These are phyloP conservation scores for Caloenas nicobarica DNA, from an alignment of 2,113 vertebrate genomes.

Conservation along the genomic window DNA sequence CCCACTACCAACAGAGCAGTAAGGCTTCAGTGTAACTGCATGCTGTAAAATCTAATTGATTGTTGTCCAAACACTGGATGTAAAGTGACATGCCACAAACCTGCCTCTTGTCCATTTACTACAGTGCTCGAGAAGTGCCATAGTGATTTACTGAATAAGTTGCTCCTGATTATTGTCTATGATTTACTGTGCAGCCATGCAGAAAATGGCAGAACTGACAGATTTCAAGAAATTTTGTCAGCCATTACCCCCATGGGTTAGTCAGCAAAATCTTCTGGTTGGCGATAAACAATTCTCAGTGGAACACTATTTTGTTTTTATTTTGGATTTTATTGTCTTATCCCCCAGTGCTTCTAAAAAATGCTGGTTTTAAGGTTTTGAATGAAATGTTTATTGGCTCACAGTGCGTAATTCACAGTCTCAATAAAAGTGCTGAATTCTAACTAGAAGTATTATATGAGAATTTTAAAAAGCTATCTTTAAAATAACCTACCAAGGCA, in stretches of 20 bases:
- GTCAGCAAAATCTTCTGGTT: neutral
- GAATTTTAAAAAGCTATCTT: slow-evolving; percentile 45
- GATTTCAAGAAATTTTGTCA: slow-evolving; percentile 31
- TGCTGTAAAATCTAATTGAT: slow-evolving; percentile 41
- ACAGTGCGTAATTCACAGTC: slow-evolving; percentile 29
- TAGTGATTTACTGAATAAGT: slow-evolving; percentile 34
- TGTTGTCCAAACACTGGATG: slow-evolving; percentile 27
- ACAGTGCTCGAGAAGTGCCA: neutral
- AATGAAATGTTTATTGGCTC: slow-evolving; percentile 61
- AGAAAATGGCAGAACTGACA: slow-evolving; percentile 37
- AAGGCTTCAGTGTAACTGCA: neutral
- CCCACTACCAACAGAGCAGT: slow-evolving; percentile 6
- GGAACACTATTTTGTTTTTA: slow-evolving; percentile 34
- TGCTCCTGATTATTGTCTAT: neutral
- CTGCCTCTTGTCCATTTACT: slow-evolving; percentile 24
- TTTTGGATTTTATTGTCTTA: slow-evolving; percentile 23
- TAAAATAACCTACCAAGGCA: neutral
- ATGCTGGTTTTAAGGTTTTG: slow-evolving; percentile 48
- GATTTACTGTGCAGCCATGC: slow-evolving; percentile 12
- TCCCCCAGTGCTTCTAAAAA: neutral
- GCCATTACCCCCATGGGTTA: slow-evolving; percentile 12
- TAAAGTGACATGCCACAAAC: slow-evolving; percentile 24
- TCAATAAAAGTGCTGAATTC: slow-evolving; percentile 23
- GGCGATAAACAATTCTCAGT: slow-evolving; percentile 34
- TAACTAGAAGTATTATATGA: slow-evolving; percentile 27